Base-by-base conservation (phyloP, 30 jellyfish, hydroid and myxozoan genomes). In the Turritopsis dohrnii region DNA sequence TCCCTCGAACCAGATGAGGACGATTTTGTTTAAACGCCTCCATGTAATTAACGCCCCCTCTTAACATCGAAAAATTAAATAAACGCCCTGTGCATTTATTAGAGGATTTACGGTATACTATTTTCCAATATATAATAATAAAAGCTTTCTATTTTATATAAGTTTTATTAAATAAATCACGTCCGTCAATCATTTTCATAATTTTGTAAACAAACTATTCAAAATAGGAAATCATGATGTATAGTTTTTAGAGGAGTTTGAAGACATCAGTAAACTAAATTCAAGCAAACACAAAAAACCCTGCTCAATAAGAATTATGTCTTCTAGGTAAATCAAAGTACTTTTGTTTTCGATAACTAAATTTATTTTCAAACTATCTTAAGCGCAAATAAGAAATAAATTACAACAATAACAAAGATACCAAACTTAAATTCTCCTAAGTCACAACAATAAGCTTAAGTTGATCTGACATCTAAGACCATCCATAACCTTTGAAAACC, bases 401-500 rank as follows among this genome's bases (percentile, higher is more conserved):
- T 3, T 41, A 41, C 60, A 41, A 41, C 60, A 41, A 41, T 41
- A 41, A 13, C 60, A 41, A 69, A 69, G 19, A n/a, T 69, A 19
- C 19, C 23, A 69, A 74, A 24, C 23, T 30, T 74, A 74, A 74
- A 74, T 74, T 74, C 83, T 74, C 83, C 83, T 21, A 23, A 74
- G 19, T 41, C 41, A 21, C 9, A 69, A 69, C 77, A 69, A 24
- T 74, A 74, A 74, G 65, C 83, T 16, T n/a, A 74, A 74, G 83
- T 74, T 29, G 83, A 74, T 69, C 21, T 74, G 83, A n/a, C 23
- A 74, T 74, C 83, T 74, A 19, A 74, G 23, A 74, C 83, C 65
- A 20, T 74, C 9, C 83, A n/a, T 74, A 71, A 74, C 83, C 41
- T 28, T 74, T 71, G 41, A 74, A 74, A 74, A 74, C 23, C 83